These are phyloP conservation scores for Acromyrmex charruanus DNA, from an alignment of 1,140 invertebrate species.

Conservation along the genomic window DNA sequence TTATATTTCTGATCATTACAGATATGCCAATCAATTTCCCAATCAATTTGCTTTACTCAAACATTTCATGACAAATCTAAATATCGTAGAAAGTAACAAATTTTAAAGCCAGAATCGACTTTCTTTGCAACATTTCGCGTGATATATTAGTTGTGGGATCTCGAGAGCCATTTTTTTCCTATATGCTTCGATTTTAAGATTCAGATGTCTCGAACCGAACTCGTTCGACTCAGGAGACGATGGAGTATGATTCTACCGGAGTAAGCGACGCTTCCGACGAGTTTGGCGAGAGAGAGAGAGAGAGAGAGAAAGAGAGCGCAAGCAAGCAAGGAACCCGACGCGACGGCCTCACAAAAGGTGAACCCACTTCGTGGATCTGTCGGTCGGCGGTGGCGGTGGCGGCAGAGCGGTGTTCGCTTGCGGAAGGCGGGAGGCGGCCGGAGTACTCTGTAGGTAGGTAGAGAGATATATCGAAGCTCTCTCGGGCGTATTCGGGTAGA, in stretches of 20 bases:
- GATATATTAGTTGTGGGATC: neutral
- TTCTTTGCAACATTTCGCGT: too few relatives aligned
- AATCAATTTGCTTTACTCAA: neutral
- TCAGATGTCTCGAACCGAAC: neutral
- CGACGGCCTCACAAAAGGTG: slow-evolving; percentile 71
- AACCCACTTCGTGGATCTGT: slow-evolving; percentile 69
- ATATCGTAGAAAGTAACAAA: neutral
- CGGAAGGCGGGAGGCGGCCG: slow-evolving; percentile 70
- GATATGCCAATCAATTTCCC: neutral
- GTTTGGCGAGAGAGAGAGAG: slow-evolving; percentile 33
- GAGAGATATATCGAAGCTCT: slow-evolving; percentile 59
- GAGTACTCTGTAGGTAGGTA: slow-evolving; percentile 59
- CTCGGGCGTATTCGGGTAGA: slow-evolving; percentile 70
- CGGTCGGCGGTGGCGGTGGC: slow-evolving; percentile 16
- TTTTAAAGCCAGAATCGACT: neutral
- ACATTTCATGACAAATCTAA: neutral
- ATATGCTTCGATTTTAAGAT: neutral
- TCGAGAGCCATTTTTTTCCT: neutral
- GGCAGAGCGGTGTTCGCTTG: slow-evolving; percentile 49
- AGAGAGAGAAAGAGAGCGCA: too few relatives aligned
- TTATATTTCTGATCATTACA: neutral
- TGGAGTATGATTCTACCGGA: neutral
- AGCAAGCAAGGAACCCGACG: slow-evolving; percentile 25
- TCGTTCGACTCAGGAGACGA: neutral
- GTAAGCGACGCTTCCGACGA: neutral